Evolutionary conservation across 2,797 vertebrate species (phyloP), one percentile per base, ranked within the genome.

Genomic region (Podargus strigoides): DNA sequence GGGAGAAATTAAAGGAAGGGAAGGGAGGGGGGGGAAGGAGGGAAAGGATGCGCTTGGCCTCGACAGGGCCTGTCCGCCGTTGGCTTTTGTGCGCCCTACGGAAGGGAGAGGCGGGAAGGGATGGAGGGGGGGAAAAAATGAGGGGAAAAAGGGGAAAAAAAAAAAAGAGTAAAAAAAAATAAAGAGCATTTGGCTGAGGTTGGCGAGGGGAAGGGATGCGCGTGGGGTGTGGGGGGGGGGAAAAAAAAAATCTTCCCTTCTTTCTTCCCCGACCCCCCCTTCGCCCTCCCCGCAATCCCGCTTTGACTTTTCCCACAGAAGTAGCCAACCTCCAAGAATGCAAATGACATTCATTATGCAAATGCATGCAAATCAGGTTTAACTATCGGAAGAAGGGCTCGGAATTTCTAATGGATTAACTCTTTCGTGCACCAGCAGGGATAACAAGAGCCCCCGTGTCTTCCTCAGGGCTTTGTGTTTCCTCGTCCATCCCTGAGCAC

Each of bases 281-380:
- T 89, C 87, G 6, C 92, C 95, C 96, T 92, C 95, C 94, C 96
- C 34, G 50, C 91, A 90, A 94, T 94, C 97, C 97, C 73, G 88
- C 96, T 98, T 98, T 98, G 98, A 98, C 98, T 99, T 98, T 98
- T 99, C 98, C 98, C 98, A 98, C 98, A 98, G 98, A 98, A 98
- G 98, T 98, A 98, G 98, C 98, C 98, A 99, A 98, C 98, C 98
- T 98, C 98, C 98, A 98, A 98, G 99, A 99, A 99, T 99, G 99
- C 98, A 99, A 99, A 99, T 99, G 98, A 99, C 98, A 98, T 98
- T 98, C 98, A 99, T 99, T 99, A 99, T 99, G 99, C 99, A 99
- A 99, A 99, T 99, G 87, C 97, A 99, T 99, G 99, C 99, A 99
- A 99, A 99, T 99, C 97, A 99, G 98, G 98, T 98, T 98, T 99